Evolutionary conservation across 2,113 vertebrate species (phyloP).

Genomic region (Coptodon bakossiorum): DNA sequence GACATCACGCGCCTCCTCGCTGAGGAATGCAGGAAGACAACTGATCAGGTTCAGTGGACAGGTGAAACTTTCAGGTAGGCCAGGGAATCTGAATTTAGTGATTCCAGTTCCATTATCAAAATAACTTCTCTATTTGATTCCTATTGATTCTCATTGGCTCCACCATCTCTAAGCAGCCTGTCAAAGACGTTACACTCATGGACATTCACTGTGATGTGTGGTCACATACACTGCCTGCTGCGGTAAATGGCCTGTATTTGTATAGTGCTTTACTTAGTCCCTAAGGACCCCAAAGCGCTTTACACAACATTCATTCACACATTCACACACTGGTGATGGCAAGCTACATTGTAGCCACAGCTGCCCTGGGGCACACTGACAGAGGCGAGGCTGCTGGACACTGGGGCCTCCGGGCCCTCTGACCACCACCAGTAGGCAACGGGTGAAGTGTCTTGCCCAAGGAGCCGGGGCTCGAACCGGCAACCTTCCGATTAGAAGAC

Average conservation of each 20-base stretch:
- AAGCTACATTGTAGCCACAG: not conserved
- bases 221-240: accelerated
- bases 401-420: not conserved
- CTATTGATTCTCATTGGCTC: not conserved
- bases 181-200: not conserved
- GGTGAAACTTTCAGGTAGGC: not conserved
- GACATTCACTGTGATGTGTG: accelerated
- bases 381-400: accelerated
- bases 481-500: accelerated
- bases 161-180: not conserved
- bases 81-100: not conserved
- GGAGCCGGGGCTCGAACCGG: not conserved
- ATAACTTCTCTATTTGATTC: not conserved
- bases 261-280: not conserved
- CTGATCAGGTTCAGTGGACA: not conserved
- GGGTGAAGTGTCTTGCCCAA: accelerated
- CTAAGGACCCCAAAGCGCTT: not conserved
- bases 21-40: conserved; percentile 39
- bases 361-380: not conserved
- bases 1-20: conserved; percentile 81
- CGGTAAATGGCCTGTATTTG: not conserved
- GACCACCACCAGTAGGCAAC: not conserved
- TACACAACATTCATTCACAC: accelerated
- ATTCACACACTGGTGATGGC: not conserved
- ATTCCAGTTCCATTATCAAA: not conserved